A percentile compares a stretch with the other conserved stretches of the same genome.
phyloP scores from a whole-genome alignment of 2,888 invertebrate species.

The Dusona sp. region DNA sequence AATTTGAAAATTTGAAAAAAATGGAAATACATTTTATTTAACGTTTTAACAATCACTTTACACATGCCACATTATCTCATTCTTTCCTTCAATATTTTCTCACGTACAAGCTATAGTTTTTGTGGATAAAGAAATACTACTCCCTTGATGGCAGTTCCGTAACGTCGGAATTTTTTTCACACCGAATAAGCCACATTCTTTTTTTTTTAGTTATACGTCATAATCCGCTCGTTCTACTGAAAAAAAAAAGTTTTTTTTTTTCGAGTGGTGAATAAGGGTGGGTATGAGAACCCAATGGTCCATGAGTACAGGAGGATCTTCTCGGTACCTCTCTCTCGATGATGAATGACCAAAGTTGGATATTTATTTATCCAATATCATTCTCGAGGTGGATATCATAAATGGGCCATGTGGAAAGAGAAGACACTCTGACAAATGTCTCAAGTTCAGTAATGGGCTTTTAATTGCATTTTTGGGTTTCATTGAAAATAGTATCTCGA shows the following conservation, averaged over 20 bases:
- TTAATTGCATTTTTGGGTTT: slow-evolving; percentile 53
- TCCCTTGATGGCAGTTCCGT: background rate
- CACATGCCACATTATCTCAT: background rate
- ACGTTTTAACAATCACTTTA: too few species aligned
- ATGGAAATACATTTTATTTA: too few species aligned
- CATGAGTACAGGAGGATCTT: slow-evolving; percentile 32
- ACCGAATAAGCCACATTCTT: background rate
- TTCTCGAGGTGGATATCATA: slow-evolving; percentile 21
- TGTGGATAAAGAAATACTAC: background rate
- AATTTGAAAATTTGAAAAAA: too few species aligned
- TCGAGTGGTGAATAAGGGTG: slow-evolving; percentile 6
- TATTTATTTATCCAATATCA: slow-evolving; percentile 62
- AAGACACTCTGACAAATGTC: slow-evolving; percentile 48
- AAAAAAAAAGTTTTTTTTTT: slow-evolving; percentile 38
- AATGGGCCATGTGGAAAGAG: background rate
- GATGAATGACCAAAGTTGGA: slow-evolving; percentile 63
- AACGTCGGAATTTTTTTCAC: background rate
- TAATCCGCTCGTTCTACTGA: slow-evolving; percentile 34
- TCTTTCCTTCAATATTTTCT: background rate
- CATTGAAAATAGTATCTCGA: slow-evolving; percentile 25
- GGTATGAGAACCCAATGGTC: background rate
- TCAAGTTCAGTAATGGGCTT: slow-evolving; percentile 48
- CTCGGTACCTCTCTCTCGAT: slow-evolving; percentile 31
- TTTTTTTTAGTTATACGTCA: background rate
- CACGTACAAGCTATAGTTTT: background rate